Conservation (phyloP, 2,888 invertebrate genomes). For the Unio pictorum region DNA sequence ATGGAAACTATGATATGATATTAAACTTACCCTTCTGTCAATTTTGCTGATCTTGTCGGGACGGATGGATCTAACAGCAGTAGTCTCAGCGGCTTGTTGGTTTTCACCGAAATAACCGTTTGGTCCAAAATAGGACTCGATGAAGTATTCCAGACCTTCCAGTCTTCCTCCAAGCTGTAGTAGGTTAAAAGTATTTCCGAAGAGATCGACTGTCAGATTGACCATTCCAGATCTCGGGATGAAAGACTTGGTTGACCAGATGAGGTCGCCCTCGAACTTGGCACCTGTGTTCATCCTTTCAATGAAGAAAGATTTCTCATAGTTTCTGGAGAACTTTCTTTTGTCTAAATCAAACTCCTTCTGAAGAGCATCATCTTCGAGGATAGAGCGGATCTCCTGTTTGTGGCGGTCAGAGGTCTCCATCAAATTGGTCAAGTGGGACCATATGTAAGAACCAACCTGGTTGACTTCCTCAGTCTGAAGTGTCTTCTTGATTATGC, state of each 20-base stretch:
- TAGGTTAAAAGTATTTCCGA: slow-evolving; percentile 89
- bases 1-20: neutral
- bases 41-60: slow-evolving; percentile 40
- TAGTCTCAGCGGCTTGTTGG: slow-evolving; percentile 25
- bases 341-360: slow-evolving; percentile 90
- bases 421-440: slow-evolving; percentile 89
- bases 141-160: slow-evolving; percentile 90
- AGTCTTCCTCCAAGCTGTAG: slow-evolving; percentile 85
- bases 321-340: slow-evolving; percentile 91
- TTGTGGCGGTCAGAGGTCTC: slow-evolving; percentile 88
- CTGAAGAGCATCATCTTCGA: slow-evolving; percentile 84
- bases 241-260: slow-evolving; percentile 68
- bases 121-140: slow-evolving; percentile 86
- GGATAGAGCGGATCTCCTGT: slow-evolving; percentile 87
- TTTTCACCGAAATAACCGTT: slow-evolving; percentile 73
- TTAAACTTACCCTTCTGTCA: slow-evolving; percentile 30
- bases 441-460: slow-evolving; percentile 96
- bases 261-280: slow-evolving; percentile 65
- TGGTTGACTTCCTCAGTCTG: no score
- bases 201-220: slow-evolving; percentile 70
- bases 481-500: no score
- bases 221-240: slow-evolving; percentile 68
- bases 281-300: slow-evolving; percentile 82
- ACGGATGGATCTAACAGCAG: slow-evolving; percentile 32
- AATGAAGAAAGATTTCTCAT: slow-evolving; percentile 84